These are phyloP conservation scores for Halocaridina rubra DNA, from an alignment of 2,888 invertebrate species.

Conservation along the genomic window DNA sequence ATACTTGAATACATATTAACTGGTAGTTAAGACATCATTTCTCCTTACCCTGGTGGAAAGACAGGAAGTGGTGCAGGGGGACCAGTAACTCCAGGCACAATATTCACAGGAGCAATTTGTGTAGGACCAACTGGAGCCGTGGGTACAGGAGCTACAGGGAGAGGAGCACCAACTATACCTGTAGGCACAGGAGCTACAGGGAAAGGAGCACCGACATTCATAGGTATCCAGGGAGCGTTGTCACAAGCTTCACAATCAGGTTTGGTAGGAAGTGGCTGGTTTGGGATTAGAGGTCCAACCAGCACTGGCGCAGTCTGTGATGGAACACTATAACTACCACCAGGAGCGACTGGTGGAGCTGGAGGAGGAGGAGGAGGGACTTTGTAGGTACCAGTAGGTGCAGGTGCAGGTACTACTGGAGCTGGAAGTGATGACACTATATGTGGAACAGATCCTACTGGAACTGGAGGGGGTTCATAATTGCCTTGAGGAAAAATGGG, in stretches of 20 bases:
- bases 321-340: background rate
- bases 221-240: conserved; percentile 41
- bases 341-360: background rate
- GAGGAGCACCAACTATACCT: background rate
- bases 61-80: conserved; percentile 7
- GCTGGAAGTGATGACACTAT: background rate
- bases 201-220: background rate
- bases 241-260: conserved; percentile 55
- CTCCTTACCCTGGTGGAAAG: conserved; percentile 24
- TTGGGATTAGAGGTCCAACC: background rate
- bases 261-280: conserved; percentile 21
- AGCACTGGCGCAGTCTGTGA: background rate
- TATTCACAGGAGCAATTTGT: background rate
- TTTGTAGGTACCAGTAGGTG: background rate
- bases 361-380: background rate
- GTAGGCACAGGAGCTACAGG: background rate
- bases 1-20: background rate
- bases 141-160: background rate
- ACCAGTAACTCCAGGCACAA: background rate
- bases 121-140: background rate
- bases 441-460: background rate
- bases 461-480: background rate
- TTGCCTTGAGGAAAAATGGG: background rate
- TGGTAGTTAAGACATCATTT: too few species aligned
- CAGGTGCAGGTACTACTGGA: background rate